Base-by-base conservation (phyloP, 2,888 invertebrate genomes). In the Drosophila subsilvestris region DNA sequence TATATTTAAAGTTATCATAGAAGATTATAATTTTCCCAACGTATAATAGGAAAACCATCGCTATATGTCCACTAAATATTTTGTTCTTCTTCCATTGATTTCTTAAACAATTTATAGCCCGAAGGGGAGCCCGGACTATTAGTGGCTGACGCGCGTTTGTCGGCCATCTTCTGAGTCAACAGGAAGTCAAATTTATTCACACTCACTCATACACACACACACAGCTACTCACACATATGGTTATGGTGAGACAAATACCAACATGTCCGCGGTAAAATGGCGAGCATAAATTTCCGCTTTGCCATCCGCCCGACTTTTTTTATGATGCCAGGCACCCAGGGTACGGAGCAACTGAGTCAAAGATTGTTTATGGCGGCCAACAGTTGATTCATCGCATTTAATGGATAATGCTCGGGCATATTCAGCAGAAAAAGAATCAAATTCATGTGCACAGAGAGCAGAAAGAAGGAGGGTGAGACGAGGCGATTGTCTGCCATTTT, bases 351-450 rank as follows among this genome's bases (percentile, higher is more conserved):
- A 57, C 75, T 65, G 71, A 76, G 86, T 73, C 80, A 80, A 84
- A 84, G 86, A 88, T 87, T 81, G 86, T 85, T 83, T 83, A 85
- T 87, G 86, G 66, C 60, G 72, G 88, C 79, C 83, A 87, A 79
- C 80, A 78, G 86, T 88, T 84, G 88, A 84, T 84, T 88, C 83
- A 84, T 84, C 80, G 86, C 65, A 83, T 84, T 84, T 88, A 84
- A 84, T 88, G 88, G 88, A 75, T 86, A 88, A 75, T 73, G 74
- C 76, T 74, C 42, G 45, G 53, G 74, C 74, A 60, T 37, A 73
- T 60, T 74, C 74, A 66, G 74, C 74, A 60, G 43, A 60, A 68
- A 66, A 56, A 22, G 71, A 49, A 71, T 62, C 51, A 59, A 48
- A 50, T 22, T 53, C 47, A 17, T 20, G 44, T 47, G 58, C 45